phyloP scores from a whole-genome alignment of 2,797 vertebrate genomes.

The Rhinogobio ventralis region DNA sequence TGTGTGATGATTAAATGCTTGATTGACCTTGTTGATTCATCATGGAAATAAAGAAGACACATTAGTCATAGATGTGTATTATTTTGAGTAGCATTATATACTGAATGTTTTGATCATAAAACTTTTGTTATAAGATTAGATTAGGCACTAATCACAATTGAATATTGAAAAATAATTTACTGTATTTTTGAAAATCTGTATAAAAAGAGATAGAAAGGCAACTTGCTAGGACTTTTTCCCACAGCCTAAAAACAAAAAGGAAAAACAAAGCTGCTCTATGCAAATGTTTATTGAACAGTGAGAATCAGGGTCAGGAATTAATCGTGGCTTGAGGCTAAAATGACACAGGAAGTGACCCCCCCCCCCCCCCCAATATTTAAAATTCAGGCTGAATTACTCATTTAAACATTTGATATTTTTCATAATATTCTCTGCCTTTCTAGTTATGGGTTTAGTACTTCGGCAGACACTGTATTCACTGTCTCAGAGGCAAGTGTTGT shows the following conservation, averaged over 20 bases:
- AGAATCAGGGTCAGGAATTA: neutral
- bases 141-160: neutral
- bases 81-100: neutral
- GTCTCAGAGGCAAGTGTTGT: neutral
- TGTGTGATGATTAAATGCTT: conserved; percentile 3
- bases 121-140: neutral
- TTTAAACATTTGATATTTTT: neutral
- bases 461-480: neutral
- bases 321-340: neutral
- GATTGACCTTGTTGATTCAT: neutral
- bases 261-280: neutral
- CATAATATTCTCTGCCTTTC: neutral
- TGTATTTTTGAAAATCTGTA: neutral
- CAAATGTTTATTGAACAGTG: neutral
- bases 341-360: neutral
- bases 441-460: neutral
- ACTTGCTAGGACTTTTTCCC: too few species aligned
- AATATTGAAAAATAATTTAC: neutral
- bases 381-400: neutral
- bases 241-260: neutral
- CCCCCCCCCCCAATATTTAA: neutral
- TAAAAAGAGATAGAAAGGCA: neutral
- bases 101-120: neutral
- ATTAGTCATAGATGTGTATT: neutral
- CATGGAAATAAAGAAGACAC: neutral